A percentile compares a stretch with the other conserved stretches of the same genome.
Evolutionary conservation across 2,888 invertebrate species (phyloP).

Genomic region (Criorhina ranunculi): DNA sequence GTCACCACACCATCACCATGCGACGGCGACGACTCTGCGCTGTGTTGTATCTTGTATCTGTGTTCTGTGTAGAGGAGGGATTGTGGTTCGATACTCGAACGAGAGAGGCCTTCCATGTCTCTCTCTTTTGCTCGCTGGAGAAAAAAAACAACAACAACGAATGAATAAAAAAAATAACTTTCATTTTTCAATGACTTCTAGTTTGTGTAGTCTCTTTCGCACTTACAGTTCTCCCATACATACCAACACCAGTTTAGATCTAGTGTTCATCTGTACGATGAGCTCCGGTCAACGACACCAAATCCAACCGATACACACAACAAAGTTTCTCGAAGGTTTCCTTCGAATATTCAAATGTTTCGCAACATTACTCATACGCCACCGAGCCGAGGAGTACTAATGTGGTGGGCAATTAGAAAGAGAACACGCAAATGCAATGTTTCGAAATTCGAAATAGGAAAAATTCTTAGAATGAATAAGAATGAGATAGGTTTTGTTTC

Average conservation of each 20-base stretch:
- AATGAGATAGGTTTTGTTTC: constrained; percentile 27
- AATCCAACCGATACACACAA: constrained; percentile 78
- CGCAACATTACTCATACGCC: constrained; percentile 75
- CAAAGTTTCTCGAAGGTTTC: constrained; percentile 84
- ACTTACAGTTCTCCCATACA: constrained; percentile 16
- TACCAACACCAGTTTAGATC: constrained; percentile 26
- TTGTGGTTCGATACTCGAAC: constrained; percentile 66
- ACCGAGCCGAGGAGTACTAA: constrained; percentile 14
- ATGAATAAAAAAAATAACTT: constrained; percentile 80
- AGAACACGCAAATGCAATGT: constrained; percentile 66
- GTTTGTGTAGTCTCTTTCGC: constrained; percentile 70
- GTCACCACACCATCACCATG: no score
- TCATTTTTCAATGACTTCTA: constrained; percentile 85
- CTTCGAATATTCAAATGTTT: constrained; percentile 66
- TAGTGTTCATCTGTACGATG: constrained; percentile 57
- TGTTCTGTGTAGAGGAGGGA: background rate
- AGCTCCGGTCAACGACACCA: constrained; percentile 76
- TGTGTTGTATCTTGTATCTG: no score
- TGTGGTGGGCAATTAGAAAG: constrained; percentile 20
- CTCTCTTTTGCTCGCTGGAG: constrained; percentile 4
- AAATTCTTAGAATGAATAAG: constrained; percentile 53
- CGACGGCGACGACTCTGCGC: background rate
- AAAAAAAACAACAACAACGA: constrained; percentile 14
- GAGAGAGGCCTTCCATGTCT: background rate
- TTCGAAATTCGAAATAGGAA: constrained; percentile 68